Conservation (phyloP, 2,888 invertebrate species). For the Osmoderma eremita region DNA sequence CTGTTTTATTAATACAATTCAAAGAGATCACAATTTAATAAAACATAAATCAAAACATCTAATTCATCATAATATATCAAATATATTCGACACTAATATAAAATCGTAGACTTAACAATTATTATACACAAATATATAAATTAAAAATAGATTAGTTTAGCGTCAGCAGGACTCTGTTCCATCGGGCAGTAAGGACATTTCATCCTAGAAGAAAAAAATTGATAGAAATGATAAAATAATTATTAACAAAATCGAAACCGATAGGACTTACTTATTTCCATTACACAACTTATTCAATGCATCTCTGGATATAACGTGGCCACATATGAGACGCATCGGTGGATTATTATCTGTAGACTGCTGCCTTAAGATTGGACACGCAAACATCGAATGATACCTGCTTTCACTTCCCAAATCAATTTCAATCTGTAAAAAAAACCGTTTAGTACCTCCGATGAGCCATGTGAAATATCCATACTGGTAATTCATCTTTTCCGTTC, state of each 20-base stretch:
- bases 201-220: too few species aligned
- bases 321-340: conserved; percentile 96
- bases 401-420: conserved; percentile 91
- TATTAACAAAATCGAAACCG: too few species aligned
- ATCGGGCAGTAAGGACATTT: conserved; percentile 99
- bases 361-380: conserved; percentile 97
- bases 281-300: conserved; percentile 94
- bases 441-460: not conserved
- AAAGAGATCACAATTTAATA: conserved; percentile 28
- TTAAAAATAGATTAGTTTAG: conserved; percentile 92
- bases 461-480: conserved; percentile 69
- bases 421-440: conserved; percentile 77
- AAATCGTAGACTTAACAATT: conserved; percentile 9
- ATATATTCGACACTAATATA: conserved; percentile 9
- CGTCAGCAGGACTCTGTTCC: conserved; percentile 93
- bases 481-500: conserved; percentile 95
- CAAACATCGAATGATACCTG: conserved; percentile 97
- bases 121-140: conserved; percentile 14
- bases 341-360: conserved; percentile 97
- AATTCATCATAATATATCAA: not conserved
- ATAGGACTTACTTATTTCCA: conserved; percentile 92
- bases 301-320: conserved; percentile 97
- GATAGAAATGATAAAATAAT: not conserved
- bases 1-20: conserved; percentile 12
- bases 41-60: conserved; percentile 17